A percentile compares a stretch with the other conserved stretches of the same genome.
These are phyloP conservation scores for Caenorhabditis inopinata DNA, from an alignment of 1,140 invertebrate genomes.

Conservation along the genomic window DNA sequence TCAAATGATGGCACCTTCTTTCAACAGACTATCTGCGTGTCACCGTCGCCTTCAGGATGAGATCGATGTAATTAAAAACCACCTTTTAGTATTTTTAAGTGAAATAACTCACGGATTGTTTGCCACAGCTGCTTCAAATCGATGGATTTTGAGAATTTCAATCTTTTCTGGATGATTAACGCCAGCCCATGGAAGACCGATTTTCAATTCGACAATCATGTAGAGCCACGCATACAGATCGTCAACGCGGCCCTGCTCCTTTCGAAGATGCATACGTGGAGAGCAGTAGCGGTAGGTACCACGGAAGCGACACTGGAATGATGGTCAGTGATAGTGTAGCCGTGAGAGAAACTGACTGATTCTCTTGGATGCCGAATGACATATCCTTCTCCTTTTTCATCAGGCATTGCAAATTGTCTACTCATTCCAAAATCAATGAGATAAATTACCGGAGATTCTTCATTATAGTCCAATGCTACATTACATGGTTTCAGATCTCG, in stretches of 20 bases:
- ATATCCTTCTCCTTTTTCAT: not conserved
- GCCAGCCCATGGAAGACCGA: slow-evolving; percentile 54
- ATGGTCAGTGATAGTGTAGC: not conserved
- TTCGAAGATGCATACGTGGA: slow-evolving; percentile 10
- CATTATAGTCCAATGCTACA: not conserved
- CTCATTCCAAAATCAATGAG: slow-evolving; percentile 20
- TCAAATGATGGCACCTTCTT: too few relatives aligned
- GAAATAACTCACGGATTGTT: not conserved
- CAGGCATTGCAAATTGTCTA: not conserved
- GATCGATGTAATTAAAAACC: too few relatives aligned
- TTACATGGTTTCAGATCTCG: slow-evolving; percentile 16
- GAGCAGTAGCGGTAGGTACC: slow-evolving; percentile 24
- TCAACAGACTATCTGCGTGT: too few relatives aligned
- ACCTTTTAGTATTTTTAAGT: too few relatives aligned
- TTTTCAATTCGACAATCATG: slow-evolving; percentile 57
- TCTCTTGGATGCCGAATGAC: not conserved
- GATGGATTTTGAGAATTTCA: not conserved
- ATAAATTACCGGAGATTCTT: not conserved
- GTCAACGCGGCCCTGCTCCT: slow-evolving; percentile 51
- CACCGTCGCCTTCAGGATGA: not conserved
- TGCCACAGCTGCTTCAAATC: not conserved
- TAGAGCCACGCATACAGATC: slow-evolving; percentile 61
- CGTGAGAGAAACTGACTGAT: not conserved
- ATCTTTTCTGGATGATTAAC: not conserved
- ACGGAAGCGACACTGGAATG: slow-evolving; percentile 38